Base-by-base conservation (phyloP, 2,888 invertebrate species). In the Pterostichus niger region DNA sequence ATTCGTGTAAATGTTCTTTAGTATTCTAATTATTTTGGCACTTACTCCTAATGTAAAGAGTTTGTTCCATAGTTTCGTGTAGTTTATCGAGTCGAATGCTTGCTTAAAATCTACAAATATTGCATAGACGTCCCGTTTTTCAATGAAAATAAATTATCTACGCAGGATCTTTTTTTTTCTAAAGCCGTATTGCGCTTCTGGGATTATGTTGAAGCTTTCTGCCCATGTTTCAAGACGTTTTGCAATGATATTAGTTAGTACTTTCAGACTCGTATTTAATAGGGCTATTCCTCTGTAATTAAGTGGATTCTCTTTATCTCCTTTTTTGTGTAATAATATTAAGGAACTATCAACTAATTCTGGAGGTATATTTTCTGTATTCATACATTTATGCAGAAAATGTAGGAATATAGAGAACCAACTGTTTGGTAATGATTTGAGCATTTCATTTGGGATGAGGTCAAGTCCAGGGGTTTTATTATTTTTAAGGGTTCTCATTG, bases 241-340 rank as follows among this genome's bases (percentile, higher is more conserved):
- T 6, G 31, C 5, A 2, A 76, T 35, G 7, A 54, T 54, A 2
- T n/a, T 17, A 4, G 76, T 54, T 31, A 76, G 31, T 0, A 24
- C 13, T 76, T 76, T 76, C 15, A 44, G 9, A 4, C 52, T 76
- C 2, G 76, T 76, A 13, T 76, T 52, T 35, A 76, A 6, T 9
- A 76, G 31, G 0, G 52, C 52, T 17, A 73, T 15, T n/a, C 73
- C 73, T 17, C 76, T 76, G 17, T 54, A 76, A 17, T 76, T 76
- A 11, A 9, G 24, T 54, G 24, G 3, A 33, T 31, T 52, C 6
- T 13, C 4, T 46, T n/a, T 44, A 49, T 46, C 24, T 52, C 49
- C 49, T 52, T 75, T 75, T 76, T 54, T 76, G 13, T 31, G 40
- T 7, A 54, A 13, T n/a, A 76, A 5, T 5, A 33, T 76, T 54